Percentiles rank a stretch among this genome's conserved stretches.
Evolutionary conservation across 2,888 invertebrate species (phyloP).

Genomic region (Mythimna loreyi): DNA sequence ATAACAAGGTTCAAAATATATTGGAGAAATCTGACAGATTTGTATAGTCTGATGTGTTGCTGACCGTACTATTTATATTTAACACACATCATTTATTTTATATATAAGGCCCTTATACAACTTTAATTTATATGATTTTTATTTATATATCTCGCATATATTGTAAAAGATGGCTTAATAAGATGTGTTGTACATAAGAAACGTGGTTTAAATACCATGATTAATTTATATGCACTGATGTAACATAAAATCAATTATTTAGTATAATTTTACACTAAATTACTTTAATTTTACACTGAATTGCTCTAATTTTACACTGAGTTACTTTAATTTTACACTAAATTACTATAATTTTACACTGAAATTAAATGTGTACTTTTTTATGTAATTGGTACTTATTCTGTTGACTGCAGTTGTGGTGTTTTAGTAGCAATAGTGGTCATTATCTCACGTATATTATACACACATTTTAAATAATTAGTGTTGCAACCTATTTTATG

Average conservation of each 20-base stretch:
- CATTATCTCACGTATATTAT: background rate
- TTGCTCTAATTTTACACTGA: no score
- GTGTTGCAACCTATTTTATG: no score
- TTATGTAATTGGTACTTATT: constrained; percentile 32
- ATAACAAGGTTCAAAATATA: no score
- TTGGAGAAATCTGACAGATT: no score
- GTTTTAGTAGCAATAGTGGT: constrained; percentile 1
- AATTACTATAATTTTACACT: background rate
- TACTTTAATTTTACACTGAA: background rate
- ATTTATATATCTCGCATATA: background rate
- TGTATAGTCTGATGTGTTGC: no score
- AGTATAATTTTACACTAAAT: no score
- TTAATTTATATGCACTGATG: background rate
- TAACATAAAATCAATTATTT: background rate
- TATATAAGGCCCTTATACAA: no score
- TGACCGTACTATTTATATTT: no score
- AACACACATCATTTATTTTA: no score
- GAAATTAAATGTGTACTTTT: constrained; percentile 21
- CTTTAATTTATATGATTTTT: background rate
- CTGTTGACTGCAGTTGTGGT: background rate
- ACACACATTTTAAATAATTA: no score
- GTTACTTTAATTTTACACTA: no score
- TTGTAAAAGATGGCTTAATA: background rate
- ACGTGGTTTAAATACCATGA: background rate
- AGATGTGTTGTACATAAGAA: background rate